Percentiles rank a stretch among this genome's conserved stretches.
phyloP scores from a whole-genome alignment of 2,113 vertebrate genomes.

The Hucho hucho region DNA sequence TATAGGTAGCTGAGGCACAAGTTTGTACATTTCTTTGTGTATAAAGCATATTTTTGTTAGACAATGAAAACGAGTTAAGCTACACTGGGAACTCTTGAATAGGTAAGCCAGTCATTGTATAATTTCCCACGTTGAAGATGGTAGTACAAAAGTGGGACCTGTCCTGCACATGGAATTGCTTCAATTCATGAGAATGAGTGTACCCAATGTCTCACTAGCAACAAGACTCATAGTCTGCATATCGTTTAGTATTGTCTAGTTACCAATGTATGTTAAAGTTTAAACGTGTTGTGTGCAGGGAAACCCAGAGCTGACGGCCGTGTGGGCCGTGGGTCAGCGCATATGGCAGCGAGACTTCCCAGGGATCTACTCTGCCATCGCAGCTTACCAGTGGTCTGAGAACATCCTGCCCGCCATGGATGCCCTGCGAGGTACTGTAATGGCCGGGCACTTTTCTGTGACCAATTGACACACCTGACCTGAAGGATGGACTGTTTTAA shows the following conservation, averaged over 20 bases:
- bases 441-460: neutral
- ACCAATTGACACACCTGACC: neutral
- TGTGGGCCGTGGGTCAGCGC: slow-evolving; percentile 92
- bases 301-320: slow-evolving; percentile 85
- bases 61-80: neutral
- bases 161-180: too few relatives aligned
- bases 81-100: too few relatives aligned
- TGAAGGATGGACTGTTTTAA: neutral
- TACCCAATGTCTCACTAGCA: neutral
- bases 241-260: neutral
- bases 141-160: neutral
- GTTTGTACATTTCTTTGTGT: neutral
- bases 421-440: slow-evolving; percentile 85
- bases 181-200: too few relatives aligned
- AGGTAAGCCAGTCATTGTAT: too few relatives aligned
- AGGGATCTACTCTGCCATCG: slow-evolving; percentile 88
- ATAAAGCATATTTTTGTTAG: neutral
- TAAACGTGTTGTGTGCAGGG: slow-evolving; percentile 74
- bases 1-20: neutral
- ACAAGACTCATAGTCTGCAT: neutral
- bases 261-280: neutral
- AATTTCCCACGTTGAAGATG: neutral
- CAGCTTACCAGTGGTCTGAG: slow-evolving; percentile 89
- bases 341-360: slow-evolving; percentile 98
- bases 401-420: slow-evolving; percentile 92